phyloP scores from a whole-genome alignment of 2,888 invertebrate species.

The Byasa hedistus region DNA sequence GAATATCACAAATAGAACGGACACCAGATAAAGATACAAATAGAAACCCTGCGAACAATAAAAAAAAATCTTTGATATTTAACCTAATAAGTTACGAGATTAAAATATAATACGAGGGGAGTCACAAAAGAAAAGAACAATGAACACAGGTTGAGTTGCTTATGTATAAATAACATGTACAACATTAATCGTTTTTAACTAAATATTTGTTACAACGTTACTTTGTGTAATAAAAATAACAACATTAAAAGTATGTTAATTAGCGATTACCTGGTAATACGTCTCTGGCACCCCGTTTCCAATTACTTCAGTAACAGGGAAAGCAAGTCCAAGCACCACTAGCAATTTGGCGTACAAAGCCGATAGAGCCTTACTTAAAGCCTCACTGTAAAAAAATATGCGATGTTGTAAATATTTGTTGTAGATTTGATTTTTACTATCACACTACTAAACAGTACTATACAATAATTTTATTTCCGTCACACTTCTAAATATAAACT shows the following conservation, averaged over 20 bases:
- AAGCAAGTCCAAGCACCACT: conserved; percentile 90
- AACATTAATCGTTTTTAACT: too few species aligned
- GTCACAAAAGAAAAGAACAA: neutral
- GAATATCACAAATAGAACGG: conserved; percentile 87
- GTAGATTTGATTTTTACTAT: neutral
- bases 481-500: neutral
- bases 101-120: neutral
- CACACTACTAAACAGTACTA: too few species aligned
- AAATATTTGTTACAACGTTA: too few species aligned
- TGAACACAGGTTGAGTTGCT: neutral
- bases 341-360: conserved; percentile 92
- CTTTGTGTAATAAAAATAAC: neutral
- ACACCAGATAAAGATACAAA: conserved; percentile 88
- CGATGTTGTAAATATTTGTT: neutral
- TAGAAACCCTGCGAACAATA: conserved; percentile 85
- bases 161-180: too few species aligned
- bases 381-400: conserved; percentile 77
- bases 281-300: conserved; percentile 86
- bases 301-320: conserved; percentile 93
- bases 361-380: conserved; percentile 86
- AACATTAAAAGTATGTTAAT: conserved; percentile 17
- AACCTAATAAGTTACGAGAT: neutral
- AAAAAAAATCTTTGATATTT: neutral
- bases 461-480: too few species aligned
- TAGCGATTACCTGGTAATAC: conserved; percentile 82